Evolutionary conservation across 1,140 invertebrate species (phyloP), one percentile per base, ranked within the genome.

Genomic region (Pinna nobilis): DNA sequence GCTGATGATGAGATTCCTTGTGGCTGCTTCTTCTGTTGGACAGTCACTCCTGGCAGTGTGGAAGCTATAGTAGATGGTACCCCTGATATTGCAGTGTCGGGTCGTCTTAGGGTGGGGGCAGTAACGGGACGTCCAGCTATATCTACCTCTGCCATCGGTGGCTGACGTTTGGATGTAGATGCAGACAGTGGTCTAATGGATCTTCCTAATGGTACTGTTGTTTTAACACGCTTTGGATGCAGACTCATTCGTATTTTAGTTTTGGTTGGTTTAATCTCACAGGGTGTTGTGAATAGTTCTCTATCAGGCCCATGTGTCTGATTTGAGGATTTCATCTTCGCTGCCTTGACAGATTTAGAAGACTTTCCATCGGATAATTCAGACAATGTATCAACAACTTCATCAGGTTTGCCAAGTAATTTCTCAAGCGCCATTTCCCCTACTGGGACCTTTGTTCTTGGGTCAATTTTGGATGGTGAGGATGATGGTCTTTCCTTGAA

Each of bases 381-480:
- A 9, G 80, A 81, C 7, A 80, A 23, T 11, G 73, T 80, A 30
- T 77, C 80, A 47, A 23, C 60, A 35, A 30, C 30, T 39, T 80
- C 77, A 28, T 81, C 76, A 32, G 51, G 18, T 49, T 74, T 74
- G 3, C 66, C 64, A 18, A 59, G 33, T 18, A 84, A 82, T 39
- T 77, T 77, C 28, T 84, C 80, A 9, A 86, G 33, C 13, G 78
- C 77, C 6, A 86, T 59, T 59, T 86, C 74, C 50, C 82, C 82
- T 0, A 86, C 70, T 13, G 84, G 78, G 39, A 88, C 76, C 79
- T 84, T 87, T 9, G 84, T 85, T 28, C 85, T 77, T 1, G 86
- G 84, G 72, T 89, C 88, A 30, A 89, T 84, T 50, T 82, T 84
- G 60, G 84, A 80, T 20, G 88, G 88, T 28, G 87, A 88, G 25